A percentile compares a stretch with the other conserved stretches of the same genome.
These are phyloP conservation scores for Sebastes fasciatus DNA, from an alignment of 2,113 vertebrate genomes.

Conservation along the genomic window DNA sequence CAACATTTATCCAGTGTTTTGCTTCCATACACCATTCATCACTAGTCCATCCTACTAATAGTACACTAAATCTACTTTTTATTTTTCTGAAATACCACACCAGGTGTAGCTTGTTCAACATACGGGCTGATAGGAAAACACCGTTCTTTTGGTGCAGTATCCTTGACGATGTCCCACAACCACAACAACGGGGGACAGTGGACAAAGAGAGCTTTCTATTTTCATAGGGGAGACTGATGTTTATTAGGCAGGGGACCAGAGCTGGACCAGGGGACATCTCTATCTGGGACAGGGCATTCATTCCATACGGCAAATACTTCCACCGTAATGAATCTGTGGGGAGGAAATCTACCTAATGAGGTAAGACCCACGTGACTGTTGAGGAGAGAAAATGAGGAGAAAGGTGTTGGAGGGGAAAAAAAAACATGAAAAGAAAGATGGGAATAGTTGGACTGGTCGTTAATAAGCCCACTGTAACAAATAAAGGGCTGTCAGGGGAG, in stretches of 20 bases:
- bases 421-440: constrained; percentile 52
- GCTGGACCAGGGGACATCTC: constrained; percentile 67
- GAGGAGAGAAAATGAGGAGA: constrained; percentile 34
- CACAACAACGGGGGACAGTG: constrained; percentile 22
- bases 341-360: constrained; percentile 78
- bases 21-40: neutral
- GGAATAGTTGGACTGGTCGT: constrained; percentile 53
- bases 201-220: constrained; percentile 56
- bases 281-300: constrained; percentile 79
- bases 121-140: neutral
- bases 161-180: constrained; percentile 52
- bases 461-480: constrained; percentile 76
- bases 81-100: neutral
- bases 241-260: constrained; percentile 72
- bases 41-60: neutral
- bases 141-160: constrained; percentile 36
- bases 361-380: constrained; percentile 62
- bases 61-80: neutral
- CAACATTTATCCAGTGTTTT: neutral
- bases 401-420: constrained; percentile 17
- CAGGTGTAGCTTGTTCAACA: constrained; percentile 6
- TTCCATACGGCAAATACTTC: constrained; percentile 72
- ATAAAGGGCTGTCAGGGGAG: constrained; percentile 66
- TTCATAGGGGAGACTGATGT: constrained; percentile 67
- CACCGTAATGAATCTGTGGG: constrained; percentile 73